These are phyloP conservation scores for Eupithecia tripunctaria DNA, from an alignment of 2,888 invertebrate genomes.

Conservation along the genomic window DNA sequence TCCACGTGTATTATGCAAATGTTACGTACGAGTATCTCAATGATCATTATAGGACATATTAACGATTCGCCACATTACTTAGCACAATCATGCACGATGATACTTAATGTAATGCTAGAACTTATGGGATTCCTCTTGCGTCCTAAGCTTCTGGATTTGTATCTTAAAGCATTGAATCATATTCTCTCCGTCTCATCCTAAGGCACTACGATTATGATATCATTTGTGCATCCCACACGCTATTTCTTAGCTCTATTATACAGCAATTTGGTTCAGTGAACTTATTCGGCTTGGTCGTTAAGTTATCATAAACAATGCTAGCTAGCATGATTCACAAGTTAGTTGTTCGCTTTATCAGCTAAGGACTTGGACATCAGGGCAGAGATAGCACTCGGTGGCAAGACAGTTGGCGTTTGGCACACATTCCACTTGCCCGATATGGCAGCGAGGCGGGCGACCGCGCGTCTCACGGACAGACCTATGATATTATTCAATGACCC, in stretches of 20 bases:
- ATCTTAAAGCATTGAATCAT: conserved; percentile 15
- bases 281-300: conserved; percentile 28
- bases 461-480: conserved; percentile 70
- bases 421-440: conserved; percentile 78
- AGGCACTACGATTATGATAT: conserved; percentile 12
- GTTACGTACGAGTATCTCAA: conserved; percentile 7
- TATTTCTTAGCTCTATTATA: conserved; percentile 14
- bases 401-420: conserved; percentile 74
- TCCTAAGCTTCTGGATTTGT: conserved; percentile 16
- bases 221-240: conserved; percentile 13
- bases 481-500: conserved; percentile 67
- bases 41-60: not conserved
- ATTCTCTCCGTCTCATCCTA: not conserved
- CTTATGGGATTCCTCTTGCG: not conserved
- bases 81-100: not conserved
- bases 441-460: conserved; percentile 66
- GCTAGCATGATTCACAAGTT: conserved; percentile 40
- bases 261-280: conserved; percentile 33
- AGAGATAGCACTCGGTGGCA: conserved; percentile 57
- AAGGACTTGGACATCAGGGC: conserved; percentile 33
- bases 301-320: conserved; percentile 29
- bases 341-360: conserved; percentile 37
- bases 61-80: not conserved
- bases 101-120: not conserved
- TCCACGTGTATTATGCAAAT: conserved; percentile 1